Evolutionary conservation across 2,113 vertebrate species (phyloP).

Genomic region (Oreochromis tanganicae): DNA sequence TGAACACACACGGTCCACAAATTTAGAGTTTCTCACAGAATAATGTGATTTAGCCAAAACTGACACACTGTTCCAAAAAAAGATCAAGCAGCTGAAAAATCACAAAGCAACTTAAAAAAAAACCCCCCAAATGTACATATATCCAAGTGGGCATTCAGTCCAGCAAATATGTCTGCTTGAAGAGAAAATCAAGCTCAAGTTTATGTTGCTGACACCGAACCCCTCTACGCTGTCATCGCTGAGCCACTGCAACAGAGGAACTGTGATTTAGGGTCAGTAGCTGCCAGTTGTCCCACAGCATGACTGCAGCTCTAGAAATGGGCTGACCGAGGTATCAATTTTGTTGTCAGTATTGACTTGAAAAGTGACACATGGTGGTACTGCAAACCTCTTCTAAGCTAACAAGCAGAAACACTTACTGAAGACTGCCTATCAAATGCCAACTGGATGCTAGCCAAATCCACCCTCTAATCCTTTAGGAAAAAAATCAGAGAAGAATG

Average conservation of each 20-base stretch:
- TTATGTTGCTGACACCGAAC: not conserved
- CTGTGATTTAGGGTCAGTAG: slow-evolving; percentile 23
- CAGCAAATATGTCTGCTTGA: not conserved
- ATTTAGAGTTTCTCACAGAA: not conserved
- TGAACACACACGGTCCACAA: not conserved
- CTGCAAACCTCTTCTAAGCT: not conserved
- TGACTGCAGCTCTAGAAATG: not conserved
- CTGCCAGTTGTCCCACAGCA: slow-evolving; percentile 24
- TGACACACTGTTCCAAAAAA: not conserved
- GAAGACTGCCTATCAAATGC: not conserved
- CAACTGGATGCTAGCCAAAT: not conserved
- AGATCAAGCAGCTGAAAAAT: not conserved
- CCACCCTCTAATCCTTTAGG: not conserved
- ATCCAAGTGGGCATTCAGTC: not conserved
- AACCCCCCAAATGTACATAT: not conserved
- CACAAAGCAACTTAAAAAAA: not conserved
- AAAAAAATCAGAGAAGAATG: not conserved
- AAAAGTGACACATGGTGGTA: slow-evolving; percentile 28
- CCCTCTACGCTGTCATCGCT: not conserved
- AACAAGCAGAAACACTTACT: not conserved
- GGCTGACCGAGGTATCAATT: slow-evolving; percentile 13
- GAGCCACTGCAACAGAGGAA: slow-evolving; percentile 23
- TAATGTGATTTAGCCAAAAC: slow-evolving; percentile 11
- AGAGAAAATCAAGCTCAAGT: not conserved
- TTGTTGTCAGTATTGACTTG: not conserved